Evolutionary conservation across 2,888 invertebrate species (phyloP).

Genomic region (Meandrusa payeni): DNA sequence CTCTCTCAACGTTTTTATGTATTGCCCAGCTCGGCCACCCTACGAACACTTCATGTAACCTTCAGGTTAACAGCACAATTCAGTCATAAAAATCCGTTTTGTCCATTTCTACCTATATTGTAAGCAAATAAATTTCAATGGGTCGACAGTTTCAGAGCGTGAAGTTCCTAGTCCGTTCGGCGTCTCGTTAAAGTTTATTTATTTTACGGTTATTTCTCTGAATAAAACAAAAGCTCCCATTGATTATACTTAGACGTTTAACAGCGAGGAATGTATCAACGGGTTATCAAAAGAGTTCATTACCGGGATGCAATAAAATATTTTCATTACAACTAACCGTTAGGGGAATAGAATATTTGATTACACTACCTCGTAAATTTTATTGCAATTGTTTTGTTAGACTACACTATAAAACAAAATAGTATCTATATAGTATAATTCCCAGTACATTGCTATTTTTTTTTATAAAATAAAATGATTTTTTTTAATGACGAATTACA

Average conservation of each 20-base stretch:
- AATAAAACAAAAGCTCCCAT: constrained; percentile 15
- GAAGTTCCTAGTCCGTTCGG: constrained; percentile 1
- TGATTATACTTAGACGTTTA: constrained; percentile 14
- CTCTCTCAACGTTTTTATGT: no score
- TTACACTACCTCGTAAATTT: constrained; percentile 19
- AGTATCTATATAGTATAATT: no score
- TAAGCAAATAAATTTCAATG: not conserved
- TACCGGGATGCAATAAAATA: constrained; percentile 23
- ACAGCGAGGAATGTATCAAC: constrained; percentile 13
- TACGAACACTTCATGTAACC: no score
- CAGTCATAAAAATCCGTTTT: no score
- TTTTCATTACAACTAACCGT: constrained; percentile 23
- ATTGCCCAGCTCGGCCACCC: no score
- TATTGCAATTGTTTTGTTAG: constrained; percentile 21
- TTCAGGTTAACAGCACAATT: no score
- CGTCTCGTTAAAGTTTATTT: constrained; percentile 14
- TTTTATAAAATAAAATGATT: no score
- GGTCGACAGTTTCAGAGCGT: constrained; percentile 7
- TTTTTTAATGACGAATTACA: no score
- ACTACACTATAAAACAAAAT: no score
- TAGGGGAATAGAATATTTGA: constrained; percentile 16
- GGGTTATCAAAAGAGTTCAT: constrained; percentile 10
- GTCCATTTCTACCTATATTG: constrained; percentile 3
- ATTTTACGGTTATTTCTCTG: constrained; percentile 16
- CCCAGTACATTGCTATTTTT: no score